Conservation (phyloP, 2,797 vertebrate genomes). For the Danio jaintianensis region DNA sequence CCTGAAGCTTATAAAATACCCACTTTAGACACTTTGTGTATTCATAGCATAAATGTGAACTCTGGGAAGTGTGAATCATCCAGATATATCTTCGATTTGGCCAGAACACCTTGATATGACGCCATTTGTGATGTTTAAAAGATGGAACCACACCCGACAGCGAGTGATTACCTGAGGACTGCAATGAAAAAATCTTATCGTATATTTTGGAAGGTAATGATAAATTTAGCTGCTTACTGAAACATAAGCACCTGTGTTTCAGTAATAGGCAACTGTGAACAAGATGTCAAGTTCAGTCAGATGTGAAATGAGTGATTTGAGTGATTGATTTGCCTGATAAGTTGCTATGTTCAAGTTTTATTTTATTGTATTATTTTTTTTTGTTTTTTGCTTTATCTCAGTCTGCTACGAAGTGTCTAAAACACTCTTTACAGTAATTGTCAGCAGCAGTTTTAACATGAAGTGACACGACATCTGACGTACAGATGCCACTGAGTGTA, state of each 20-base stretch:
- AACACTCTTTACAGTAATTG: background rate
- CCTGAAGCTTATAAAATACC: conserved; percentile 5
- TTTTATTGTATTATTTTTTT: background rate
- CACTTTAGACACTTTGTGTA: conserved; percentile 19
- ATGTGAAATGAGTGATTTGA: conserved; percentile 51
- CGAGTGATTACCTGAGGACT: conserved; percentile 48
- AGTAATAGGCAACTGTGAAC: conserved; percentile 42
- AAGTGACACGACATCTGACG: too few species aligned
- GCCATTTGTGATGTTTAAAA: conserved; percentile 33
- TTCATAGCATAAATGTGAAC: conserved; percentile 34
- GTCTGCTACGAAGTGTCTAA: background rate
- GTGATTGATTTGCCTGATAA: conserved; percentile 17
- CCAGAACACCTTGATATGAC: conserved; percentile 11
- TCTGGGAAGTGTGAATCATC: conserved; percentile 1
- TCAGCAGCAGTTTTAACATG: too few species aligned
- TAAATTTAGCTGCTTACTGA: conserved; percentile 21
- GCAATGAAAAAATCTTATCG: conserved; percentile 41
- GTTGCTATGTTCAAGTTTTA: conserved; percentile 32
- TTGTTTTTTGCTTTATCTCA: conserved; percentile 9
- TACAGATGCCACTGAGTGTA: too few species aligned
- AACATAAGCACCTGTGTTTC: conserved; percentile 60
- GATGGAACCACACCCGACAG: conserved; percentile 20
- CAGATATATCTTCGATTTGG: conserved; percentile 14
- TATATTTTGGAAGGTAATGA: conserved; percentile 36
- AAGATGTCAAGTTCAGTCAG: conserved; percentile 53